Evolutionary conservation across 2,888 invertebrate genomes (phyloP), one percentile per base, ranked within the genome.

Genomic region (Entomobrya multifasciata): DNA sequence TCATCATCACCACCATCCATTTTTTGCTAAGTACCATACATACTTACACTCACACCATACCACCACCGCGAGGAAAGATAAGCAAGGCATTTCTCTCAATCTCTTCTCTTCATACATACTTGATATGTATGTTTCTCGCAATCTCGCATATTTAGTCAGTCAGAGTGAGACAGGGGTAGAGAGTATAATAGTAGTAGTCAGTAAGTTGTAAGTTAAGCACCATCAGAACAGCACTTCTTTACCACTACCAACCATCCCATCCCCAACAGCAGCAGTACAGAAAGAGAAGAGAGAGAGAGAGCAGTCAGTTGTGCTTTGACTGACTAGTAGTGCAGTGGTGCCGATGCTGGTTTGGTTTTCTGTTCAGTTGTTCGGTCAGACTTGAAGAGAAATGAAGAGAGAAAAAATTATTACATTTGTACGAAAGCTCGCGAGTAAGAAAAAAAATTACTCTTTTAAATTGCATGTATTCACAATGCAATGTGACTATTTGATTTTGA

Each of bases 21-120:
- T 49, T 70, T 70, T 70, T 47, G 70, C 70, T 41, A 67, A 70
- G 44, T 47, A n/a, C n/a, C n/a, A n/a, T n/a, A 70, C 70, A 70
- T 70, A 44, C 44, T 67, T 67, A 70, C 70, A 70, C n/a, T n/a
- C n/a, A n/a, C n/a, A n/a, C n/a, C n/a, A n/a, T n/a, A n/a, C n/a
- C n/a, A n/a, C 70, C 44, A 25, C 70, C 70, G 70, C 36, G 74
- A 74, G 74, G 74, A 55, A 30, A 74, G 74, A 74, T 52, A 74
- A 74, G 74, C 52, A 74, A 52, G 55, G 27, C 27, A 55, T 74
- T 55, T 74, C 36, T 74, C 36, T 74, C 74, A 36, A 44, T 70
- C 70, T 67, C 65, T 65, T 30, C 57, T 41, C 41, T 65, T 15
- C 30, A 13, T 17, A n/a, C 65, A 65, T 65, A 65, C 65, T 65